Evolutionary conservation across 2,797 vertebrate genomes (phyloP).

Genomic region (Varecia variegata): DNA sequence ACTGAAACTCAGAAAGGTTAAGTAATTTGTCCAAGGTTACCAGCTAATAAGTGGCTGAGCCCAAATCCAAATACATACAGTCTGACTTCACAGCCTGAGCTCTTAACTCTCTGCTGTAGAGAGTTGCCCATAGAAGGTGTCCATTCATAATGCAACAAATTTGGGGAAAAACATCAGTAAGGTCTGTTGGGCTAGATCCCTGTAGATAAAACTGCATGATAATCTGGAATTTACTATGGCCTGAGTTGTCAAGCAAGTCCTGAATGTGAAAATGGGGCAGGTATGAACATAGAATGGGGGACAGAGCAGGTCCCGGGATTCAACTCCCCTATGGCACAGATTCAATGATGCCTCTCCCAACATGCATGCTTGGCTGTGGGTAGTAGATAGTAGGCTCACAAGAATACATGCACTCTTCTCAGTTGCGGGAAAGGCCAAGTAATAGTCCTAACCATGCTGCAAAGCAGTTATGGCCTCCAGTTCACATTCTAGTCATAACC

Average conservation of each 20-base stretch:
- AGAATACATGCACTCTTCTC: not conserved
- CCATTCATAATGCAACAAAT: not conserved
- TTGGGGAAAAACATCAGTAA: not conserved
- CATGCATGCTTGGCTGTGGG: not conserved
- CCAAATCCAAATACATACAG: constrained; percentile 9
- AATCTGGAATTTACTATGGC: not conserved
- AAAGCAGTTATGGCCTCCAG: not conserved
- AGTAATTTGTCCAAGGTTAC: constrained; percentile 8
- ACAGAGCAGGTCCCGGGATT: not conserved
- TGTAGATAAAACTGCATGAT: not conserved
- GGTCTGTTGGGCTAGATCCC: not conserved
- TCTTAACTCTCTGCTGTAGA: not conserved
- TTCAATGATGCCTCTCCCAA: not conserved
- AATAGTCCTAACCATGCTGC: not conserved
- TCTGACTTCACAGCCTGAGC: not conserved
- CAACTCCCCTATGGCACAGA: not conserved
- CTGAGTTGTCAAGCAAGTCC: not conserved
- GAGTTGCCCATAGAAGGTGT: not conserved
- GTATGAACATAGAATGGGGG: not conserved
- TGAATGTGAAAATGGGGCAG: not conserved
- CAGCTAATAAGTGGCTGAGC: not conserved
- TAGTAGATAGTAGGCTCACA: not conserved
- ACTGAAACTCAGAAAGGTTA: not conserved
- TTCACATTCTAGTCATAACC: not conserved
- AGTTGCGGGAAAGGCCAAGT: not conserved